Evolutionary conservation across 1,140 invertebrate species (phyloP).

Genomic region (Sitophilus oryzae): DNA sequence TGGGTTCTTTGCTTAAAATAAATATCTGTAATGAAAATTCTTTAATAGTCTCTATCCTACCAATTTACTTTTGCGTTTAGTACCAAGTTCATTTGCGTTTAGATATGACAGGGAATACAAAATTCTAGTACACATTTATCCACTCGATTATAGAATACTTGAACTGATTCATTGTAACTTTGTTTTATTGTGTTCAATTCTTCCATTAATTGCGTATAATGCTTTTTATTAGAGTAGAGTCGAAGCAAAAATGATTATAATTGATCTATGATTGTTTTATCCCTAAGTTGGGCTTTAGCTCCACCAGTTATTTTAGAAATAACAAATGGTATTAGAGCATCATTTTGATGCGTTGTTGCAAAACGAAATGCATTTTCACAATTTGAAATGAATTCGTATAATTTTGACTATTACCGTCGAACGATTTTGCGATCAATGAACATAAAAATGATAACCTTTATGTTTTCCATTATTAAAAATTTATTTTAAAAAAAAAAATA

Average conservation of each 20-base stretch:
- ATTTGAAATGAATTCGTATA: slow-evolving; percentile 10
- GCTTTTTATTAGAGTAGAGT: slow-evolving; percentile 10
- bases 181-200: slow-evolving; percentile 7
- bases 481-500: too few species aligned
- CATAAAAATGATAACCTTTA: too few species aligned
- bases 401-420: slow-evolving; percentile 5
- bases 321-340: neutral
- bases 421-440: slow-evolving; percentile 8
- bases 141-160: neutral
- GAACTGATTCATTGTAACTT: slow-evolving; percentile 1
- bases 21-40: too few species aligned
- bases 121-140: neutral
- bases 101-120: slow-evolving; percentile 38
- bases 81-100: slow-evolving; percentile 43
- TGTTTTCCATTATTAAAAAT: too few species aligned
- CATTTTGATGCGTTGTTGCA: slow-evolving; percentile 1
- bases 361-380: slow-evolving; percentile 10
- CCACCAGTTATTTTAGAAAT: slow-evolving; percentile 10
- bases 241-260: neutral
- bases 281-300: slow-evolving; percentile 1
- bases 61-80: too few species aligned
- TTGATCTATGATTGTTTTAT: neutral
- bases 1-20: too few species aligned
- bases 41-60: too few species aligned
- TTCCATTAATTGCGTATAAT: too few species aligned